Evolutionary conservation across 2,888 invertebrate species (phyloP), one percentile per base, ranked within the genome.

Genomic region (Stictocephala bisonia): DNA sequence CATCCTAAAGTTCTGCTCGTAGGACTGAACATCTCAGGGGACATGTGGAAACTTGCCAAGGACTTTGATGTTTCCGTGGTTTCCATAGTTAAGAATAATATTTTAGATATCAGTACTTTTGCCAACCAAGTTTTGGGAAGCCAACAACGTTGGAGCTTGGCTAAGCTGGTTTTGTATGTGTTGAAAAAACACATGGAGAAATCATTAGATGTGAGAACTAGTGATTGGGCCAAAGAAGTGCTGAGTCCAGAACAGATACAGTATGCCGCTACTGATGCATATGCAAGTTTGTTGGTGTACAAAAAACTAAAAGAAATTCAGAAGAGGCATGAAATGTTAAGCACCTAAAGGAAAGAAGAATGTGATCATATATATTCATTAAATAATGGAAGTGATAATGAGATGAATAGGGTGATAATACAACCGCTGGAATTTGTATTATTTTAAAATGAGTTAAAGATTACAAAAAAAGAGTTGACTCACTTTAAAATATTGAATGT

Each of bases 21-120:
- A 78, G 90, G 90, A 27, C 87, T 90, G 31, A 90, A 89, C 80
- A 87, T 90, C 50, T 89, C 88, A 81, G 90, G 90, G 79, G 90
- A 90, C 81, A 84, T 90, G 67, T 85, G 88, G 78, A 90, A 90
- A 80, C 81, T 90, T 64, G 85, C 86, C 15, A 84, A 89, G 75
- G 90, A 90, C 82, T 90, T 88, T 80, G 83, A 84, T 1, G 87
- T 88, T 75, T 84, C 88, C 41, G 85, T 87, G 75, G 85, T 84
- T 0, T 85, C 86, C 20, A 84, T 89, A 11, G 85, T 90, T 40
- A 84, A 85, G 35, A 88, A 82, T 69, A 83, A 88, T 81, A 88
- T 89, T 77, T 78, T 89, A 13, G 90, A 90, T 79, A 84, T 87
- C 73, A 87, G 89, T 15, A 82, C 83, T 2, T 86, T 87, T 81